Evolutionary conservation across 2,888 invertebrate species (phyloP).

Genomic region (Acleris emargana): DNA sequence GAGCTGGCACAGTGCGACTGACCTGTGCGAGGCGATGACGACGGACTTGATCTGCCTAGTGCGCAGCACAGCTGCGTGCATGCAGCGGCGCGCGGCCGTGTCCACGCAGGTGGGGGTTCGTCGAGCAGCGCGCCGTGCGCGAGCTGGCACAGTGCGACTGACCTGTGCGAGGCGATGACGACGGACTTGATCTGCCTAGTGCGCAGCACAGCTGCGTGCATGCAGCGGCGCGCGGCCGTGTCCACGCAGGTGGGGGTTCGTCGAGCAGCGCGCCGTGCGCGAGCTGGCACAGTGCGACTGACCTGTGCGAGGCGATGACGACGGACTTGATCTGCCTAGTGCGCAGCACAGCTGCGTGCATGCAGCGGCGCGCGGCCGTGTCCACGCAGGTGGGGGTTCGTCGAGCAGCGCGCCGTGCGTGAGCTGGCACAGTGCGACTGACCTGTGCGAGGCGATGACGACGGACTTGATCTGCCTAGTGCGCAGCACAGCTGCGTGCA

Average conservation of each 20-base stretch:
- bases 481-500: constrained; percentile 84
- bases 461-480: constrained; percentile 81
- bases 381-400: constrained; percentile 89
- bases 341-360: constrained; percentile 80
- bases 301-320: constrained; percentile 88
- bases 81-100: constrained; percentile 85
- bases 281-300: constrained; percentile 43
- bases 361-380: constrained; percentile 85
- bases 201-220: constrained; percentile 82
- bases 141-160: constrained; percentile 43
- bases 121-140: constrained; percentile 87
- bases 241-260: constrained; percentile 87
- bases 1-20: constrained; percentile 43
- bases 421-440: constrained; percentile 43
- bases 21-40: constrained; percentile 88
- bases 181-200: constrained; percentile 81
- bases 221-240: constrained; percentile 86
- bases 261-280: too few species aligned
- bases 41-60: constrained; percentile 81
- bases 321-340: constrained; percentile 81
- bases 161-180: constrained; percentile 88
- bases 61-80: constrained; percentile 80
- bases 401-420: constrained; percentile 87
- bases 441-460: constrained; percentile 88
- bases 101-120: constrained; percentile 89